Base-by-base conservation (phyloP, 2,797 vertebrate species). In the Mallotus villosus region DNA sequence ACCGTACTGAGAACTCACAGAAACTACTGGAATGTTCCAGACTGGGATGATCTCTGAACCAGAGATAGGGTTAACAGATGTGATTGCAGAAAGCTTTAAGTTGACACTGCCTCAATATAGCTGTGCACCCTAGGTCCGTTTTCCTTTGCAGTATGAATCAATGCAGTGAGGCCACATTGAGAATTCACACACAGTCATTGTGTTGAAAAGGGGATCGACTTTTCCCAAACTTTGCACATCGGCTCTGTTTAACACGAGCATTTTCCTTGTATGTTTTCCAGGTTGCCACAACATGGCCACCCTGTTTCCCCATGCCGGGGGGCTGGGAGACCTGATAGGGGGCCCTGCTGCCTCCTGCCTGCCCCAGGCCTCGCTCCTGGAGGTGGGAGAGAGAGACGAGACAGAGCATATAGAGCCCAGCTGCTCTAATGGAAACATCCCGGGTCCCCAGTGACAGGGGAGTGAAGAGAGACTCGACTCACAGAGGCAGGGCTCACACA, bases 391-490 rank as follows among this genome's bases (percentile, higher is more conserved):
- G 81, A 76, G 61, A 0, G 9, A 24, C 27, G 12, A 16, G 2
- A n/a, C 7, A 19, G 22, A 46, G 72, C 21, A 27, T 72, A 81
- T 58, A 77, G 63, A 74, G 74, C 74, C 80, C 82, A 87, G 84
- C 82, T 87, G 81, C 73, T 80, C 79, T 41, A 74, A 87, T 88
- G 90, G 88, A 91, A 90, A 88, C 83, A 78, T 63, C 61, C 53
- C 25, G 7, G 0, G 76, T 91, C 89, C 89, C 89, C 82, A 76
- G 89, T 80, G 87, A 82, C 70, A 74, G 53, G 17, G 32, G 32
- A 79, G 84, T 80, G 90, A 75, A 75, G 82, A 87, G 74, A 87
- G 86, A 87, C 65, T 70, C 77, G 75, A 74, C 80, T 87, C 80
- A 86, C 84, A 74, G 75, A 77, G 78, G 69, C 78, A 72, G 63